Percentiles rank a stretch among this genome's conserved stretches.
Evolutionary conservation across 2,113 vertebrate genomes (phyloP).

Genomic region (Forbesichthys papilliferus): DNA sequence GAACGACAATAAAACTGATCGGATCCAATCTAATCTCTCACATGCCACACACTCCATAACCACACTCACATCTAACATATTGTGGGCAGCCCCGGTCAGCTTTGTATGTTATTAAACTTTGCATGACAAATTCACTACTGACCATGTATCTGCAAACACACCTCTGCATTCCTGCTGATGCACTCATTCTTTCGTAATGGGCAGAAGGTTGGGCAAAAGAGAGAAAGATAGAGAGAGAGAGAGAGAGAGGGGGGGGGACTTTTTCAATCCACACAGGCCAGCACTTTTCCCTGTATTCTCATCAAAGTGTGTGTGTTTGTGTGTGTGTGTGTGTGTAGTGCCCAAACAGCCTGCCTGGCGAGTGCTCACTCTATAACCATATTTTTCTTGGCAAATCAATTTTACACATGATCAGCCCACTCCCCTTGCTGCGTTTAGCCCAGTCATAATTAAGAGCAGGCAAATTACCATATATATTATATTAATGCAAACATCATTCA

Average conservation of each 20-base stretch:
- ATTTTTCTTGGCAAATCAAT: conserved; percentile 99
- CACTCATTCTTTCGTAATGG: conserved; percentile 77
- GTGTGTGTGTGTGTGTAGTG: conserved; percentile 46
- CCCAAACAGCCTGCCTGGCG: conserved; percentile 39
- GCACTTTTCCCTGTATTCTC: conserved; percentile 75
- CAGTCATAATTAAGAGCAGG: conserved; percentile 99
- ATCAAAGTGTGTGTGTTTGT: conserved; percentile 34
- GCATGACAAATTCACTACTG: conserved; percentile 64
- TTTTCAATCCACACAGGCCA: conserved; percentile 67
- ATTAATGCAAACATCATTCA: conserved; percentile 99
- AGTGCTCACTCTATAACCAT: conserved; percentile 84
- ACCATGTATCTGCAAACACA: conserved; percentile 68
- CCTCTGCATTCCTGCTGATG: conserved; percentile 77
- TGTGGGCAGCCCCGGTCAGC: conserved; percentile 50
- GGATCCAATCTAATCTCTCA: neutral
- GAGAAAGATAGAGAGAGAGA: conserved; percentile 11
- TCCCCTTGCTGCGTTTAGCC: conserved; percentile 96
- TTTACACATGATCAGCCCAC: conserved; percentile 99
- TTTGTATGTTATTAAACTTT: conserved; percentile 60
- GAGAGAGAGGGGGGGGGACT: conserved; percentile 57
- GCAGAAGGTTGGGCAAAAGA: conserved; percentile 61
- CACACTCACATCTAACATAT: conserved; percentile 1
- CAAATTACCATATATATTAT: conserved; percentile 99
- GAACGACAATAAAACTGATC: too few relatives aligned
- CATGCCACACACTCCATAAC: neutral